phyloP scores from a whole-genome alignment of 1,140 invertebrate genomes.

The Luehdorfia chinensis region DNA sequence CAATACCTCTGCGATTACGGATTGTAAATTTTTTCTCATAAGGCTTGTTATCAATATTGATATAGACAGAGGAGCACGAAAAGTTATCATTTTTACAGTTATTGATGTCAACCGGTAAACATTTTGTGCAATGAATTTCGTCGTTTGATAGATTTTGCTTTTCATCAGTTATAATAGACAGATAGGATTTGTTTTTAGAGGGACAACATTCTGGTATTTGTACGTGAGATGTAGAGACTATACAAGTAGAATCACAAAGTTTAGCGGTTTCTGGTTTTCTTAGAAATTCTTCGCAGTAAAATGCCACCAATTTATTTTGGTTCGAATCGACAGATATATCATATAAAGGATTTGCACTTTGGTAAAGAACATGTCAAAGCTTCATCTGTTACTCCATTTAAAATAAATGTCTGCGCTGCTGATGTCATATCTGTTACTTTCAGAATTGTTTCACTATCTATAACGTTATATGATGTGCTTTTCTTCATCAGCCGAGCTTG shows the following conservation, averaged over 20 bases:
- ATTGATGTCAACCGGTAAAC: slow-evolving; percentile 1
- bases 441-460: slow-evolving; percentile 59
- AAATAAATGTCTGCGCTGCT: slow-evolving; percentile 16
- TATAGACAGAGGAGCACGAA: slow-evolving; percentile 26
- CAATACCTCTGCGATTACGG: slow-evolving; percentile 23
- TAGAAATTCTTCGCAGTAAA: slow-evolving; percentile 41
- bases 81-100: slow-evolving; percentile 15
- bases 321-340: slow-evolving; percentile 28
- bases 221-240: not conserved
- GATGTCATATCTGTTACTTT: slow-evolving; percentile 62
- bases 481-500: slow-evolving; percentile 36
- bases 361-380: slow-evolving; percentile 33
- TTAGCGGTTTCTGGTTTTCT: slow-evolving; percentile 21
- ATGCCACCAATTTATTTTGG: slow-evolving; percentile 35
- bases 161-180: not conserved
- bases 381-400: slow-evolving; percentile 24
- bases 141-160: slow-evolving; percentile 5
- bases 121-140: slow-evolving; percentile 4
- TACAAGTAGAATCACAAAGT: not conserved
- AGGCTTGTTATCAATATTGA: slow-evolving; percentile 26
- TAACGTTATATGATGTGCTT: slow-evolving; percentile 52
- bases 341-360: slow-evolving; percentile 41
- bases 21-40: slow-evolving; percentile 26
- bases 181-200: not conserved
- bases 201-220: not conserved